phyloP scores from a whole-genome alignment of 2,797 vertebrate species.

The Nothura maculosa region DNA sequence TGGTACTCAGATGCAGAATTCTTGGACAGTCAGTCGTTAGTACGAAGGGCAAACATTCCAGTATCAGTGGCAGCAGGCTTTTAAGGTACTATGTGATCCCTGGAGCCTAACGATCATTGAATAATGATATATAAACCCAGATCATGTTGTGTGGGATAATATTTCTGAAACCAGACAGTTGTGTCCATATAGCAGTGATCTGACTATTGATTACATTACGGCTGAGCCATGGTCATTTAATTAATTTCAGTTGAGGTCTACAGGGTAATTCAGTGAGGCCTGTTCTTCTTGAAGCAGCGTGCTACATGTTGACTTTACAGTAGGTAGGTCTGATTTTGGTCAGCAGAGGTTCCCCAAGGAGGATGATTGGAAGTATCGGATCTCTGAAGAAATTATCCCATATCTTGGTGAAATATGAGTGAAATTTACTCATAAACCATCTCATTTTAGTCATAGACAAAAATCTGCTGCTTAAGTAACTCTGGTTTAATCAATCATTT shows the following conservation, averaged over 20 bases:
- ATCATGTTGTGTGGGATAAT: conserved; percentile 33
- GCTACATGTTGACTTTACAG: not conserved
- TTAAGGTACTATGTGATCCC: conserved; percentile 24
- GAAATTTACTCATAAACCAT: not conserved
- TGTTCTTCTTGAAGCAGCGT: not conserved
- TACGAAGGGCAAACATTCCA: not conserved
- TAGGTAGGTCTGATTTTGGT: not conserved
- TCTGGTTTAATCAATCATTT: not conserved
- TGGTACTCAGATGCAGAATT: conserved; percentile 31
- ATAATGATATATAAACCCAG: conserved; percentile 32
- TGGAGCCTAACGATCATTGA: conserved; percentile 27
- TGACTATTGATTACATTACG: conserved; percentile 64
- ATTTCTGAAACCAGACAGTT: conserved; percentile 37
- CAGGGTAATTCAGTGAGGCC: conserved; percentile 41
- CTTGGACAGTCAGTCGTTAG: conserved; percentile 16
- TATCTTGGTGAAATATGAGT: not conserved
- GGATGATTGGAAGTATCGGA: not conserved
- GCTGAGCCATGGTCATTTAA: conserved; percentile 32
- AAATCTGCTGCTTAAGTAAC: not conserved
- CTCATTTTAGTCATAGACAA: not conserved
- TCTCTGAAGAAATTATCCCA: not conserved
- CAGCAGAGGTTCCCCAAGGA: not conserved
- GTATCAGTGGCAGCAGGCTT: not conserved
- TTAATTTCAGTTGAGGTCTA: conserved; percentile 54
- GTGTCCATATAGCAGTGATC: conserved; percentile 15